Base-by-base conservation (phyloP, 2,888 invertebrate genomes). In the Petrolisthes cinctipes region DNA sequence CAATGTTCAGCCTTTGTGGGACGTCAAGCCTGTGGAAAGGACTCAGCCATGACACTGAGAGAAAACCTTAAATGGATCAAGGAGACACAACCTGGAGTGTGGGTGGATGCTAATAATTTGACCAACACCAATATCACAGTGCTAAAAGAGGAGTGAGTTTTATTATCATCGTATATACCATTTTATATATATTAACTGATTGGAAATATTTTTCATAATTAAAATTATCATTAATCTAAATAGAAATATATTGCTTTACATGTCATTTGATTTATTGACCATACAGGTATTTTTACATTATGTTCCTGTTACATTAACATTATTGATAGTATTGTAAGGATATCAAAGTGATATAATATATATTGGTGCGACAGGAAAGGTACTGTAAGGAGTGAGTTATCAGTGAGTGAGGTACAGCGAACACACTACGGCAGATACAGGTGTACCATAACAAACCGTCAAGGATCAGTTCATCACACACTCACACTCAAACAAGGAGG, bases 1-100 rank as follows among this genome's bases (percentile, higher is more conserved):
- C n/a, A 23, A 6, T 86, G 86, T 17, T 61, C 57, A 61, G 80
- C 75, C 17, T 86, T 56, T 75, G 53, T 82, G 5, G 86, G 86
- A 1, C 56, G 57, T 11, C 4, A 9, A 20, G 20, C 5, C n/a
- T 83, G 73, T n/a, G 71, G 71, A 14, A 17, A 11, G 61, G 71
- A 14, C 73, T 4, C 23, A 4, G 17, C n/a, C 56, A 14, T 3
- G 9, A 71, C 37, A 37, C 37, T 37, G 37, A 11, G 9, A 83
- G 23, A 83, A 20, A 17, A 7, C 23, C 23, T 75, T 7, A 57
- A 23, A 23, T 56, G 73, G 83, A 54, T 23, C 20, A 83, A 56
- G 9, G 37, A 56, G 23, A 7, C 54, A 1, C 51, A 11, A 3
- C 11, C 73, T 37, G 83, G 56, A 14, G 51, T 73, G 0, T 81